These are phyloP conservation scores for Flexamia atlantica DNA, from an alignment of 2,888 invertebrate species.

Conservation along the genomic window DNA sequence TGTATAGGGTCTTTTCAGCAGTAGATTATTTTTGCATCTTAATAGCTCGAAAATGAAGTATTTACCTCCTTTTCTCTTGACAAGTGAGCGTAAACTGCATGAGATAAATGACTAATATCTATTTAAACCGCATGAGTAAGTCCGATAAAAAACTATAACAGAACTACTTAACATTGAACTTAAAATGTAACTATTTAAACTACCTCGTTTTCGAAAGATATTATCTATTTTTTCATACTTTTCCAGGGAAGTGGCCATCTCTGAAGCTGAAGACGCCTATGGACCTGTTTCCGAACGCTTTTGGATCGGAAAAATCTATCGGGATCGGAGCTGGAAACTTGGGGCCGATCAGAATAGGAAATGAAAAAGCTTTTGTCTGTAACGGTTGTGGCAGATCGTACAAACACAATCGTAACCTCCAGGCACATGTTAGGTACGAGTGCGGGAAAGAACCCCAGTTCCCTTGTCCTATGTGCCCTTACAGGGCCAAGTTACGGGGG, in stretches of 20 bases:
- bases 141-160: too few species aligned
- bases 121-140: too few species aligned
- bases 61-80: too few species aligned
- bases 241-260: neutral
- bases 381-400: slow-evolving; percentile 73
- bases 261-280: neutral
- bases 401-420: slow-evolving; percentile 74
- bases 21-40: too few species aligned
- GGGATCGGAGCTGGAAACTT: neutral
- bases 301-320: neutral
- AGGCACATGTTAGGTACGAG: slow-evolving; percentile 74
- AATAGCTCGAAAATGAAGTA: too few species aligned
- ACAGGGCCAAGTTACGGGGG: slow-evolving; percentile 73
- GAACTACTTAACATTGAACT: too few species aligned
- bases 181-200: too few species aligned
- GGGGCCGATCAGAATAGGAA: neutral
- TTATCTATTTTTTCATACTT: neutral
- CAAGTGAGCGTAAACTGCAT: too few species aligned
- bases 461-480: slow-evolving; percentile 74
- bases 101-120: too few species aligned
- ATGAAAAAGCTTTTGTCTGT: neutral
- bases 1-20: too few species aligned
- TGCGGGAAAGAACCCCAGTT: slow-evolving; percentile 76
- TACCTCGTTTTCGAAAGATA: neutral
- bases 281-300: neutral